Evolutionary conservation across 1,140 invertebrate species (phyloP).

Genomic region (Leptinotarsa defecta): DNA sequence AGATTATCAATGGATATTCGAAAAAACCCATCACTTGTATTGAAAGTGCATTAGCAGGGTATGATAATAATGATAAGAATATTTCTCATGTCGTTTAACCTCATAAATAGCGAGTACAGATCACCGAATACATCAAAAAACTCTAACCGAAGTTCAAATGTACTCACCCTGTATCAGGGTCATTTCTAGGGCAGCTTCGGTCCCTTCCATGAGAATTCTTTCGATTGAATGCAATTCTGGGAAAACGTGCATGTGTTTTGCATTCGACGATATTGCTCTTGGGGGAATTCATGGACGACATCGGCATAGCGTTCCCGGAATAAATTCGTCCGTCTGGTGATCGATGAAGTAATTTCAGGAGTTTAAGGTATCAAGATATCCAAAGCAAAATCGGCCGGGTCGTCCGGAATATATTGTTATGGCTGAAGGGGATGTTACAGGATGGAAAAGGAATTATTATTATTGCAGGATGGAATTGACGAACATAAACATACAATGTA

Average conservation of each 20-base stretch:
- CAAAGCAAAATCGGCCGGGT: neutral
- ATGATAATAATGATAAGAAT: too few species aligned
- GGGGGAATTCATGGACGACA: slow-evolving; percentile 5
- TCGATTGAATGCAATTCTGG: neutral
- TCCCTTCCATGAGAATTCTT: neutral
- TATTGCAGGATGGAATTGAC: too few species aligned
- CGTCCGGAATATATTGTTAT: neutral
- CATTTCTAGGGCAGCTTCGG: neutral
- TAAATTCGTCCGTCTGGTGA: neutral
- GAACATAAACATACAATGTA: too few species aligned
- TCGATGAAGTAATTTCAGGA: neutral
- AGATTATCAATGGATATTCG: too few species aligned
- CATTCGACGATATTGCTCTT: neutral
- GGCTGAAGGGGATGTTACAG: too few species aligned
- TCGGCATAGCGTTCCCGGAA: neutral
- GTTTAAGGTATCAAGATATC: neutral
- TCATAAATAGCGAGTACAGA: too few species aligned
- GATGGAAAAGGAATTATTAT: too few species aligned
- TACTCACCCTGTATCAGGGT: neutral
- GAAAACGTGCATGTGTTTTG: neutral
- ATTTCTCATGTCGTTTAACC: too few species aligned
- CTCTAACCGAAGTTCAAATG: too few species aligned
- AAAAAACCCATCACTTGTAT: too few species aligned
- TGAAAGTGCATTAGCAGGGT: too few species aligned
- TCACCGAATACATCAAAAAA: too few species aligned